Conservation (phyloP, 2,888 invertebrate genomes). For the Blera fallax region DNA sequence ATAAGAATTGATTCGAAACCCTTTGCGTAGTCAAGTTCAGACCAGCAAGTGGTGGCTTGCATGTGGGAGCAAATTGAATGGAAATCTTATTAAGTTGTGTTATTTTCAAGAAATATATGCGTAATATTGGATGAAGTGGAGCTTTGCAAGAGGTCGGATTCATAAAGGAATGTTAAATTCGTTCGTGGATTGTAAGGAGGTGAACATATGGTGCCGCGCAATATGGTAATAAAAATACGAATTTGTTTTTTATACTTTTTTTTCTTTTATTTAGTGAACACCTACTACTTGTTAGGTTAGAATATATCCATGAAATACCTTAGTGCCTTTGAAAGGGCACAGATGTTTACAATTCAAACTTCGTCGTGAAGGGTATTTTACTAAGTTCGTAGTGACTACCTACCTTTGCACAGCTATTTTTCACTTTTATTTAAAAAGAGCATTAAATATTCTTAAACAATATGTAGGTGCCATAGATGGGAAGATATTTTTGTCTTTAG, state of each 20-base stretch:
- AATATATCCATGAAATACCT: neutral
- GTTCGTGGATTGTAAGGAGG: neutral
- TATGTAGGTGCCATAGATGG: no score
- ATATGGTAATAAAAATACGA: slow-evolving; percentile 3
- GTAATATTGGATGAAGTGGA: slow-evolving; percentile 4
- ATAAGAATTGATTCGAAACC: slow-evolving; percentile 2
- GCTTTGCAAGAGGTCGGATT: neutral
- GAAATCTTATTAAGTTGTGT: slow-evolving; percentile 33
- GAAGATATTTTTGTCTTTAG: no score
- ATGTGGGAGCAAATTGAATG: slow-evolving; percentile 15
- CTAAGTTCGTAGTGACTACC: no score
- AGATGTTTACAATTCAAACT: no score
- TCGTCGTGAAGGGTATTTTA: no score
- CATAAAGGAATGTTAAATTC: neutral
- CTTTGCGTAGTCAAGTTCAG: slow-evolving; percentile 10
- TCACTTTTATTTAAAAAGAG: no score
- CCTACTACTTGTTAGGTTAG: neutral
- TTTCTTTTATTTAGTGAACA: neutral
- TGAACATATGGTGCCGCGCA: slow-evolving; percentile 26
- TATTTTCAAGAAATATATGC: neutral
- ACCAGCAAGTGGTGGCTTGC: neutral
- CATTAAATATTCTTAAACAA: no score
- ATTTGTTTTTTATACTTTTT: neutral
- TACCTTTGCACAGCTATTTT: no score
- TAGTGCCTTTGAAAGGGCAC: neutral